Conservation (phyloP, 1,140 invertebrate species). For the Drosophila kanapiae region DNA sequence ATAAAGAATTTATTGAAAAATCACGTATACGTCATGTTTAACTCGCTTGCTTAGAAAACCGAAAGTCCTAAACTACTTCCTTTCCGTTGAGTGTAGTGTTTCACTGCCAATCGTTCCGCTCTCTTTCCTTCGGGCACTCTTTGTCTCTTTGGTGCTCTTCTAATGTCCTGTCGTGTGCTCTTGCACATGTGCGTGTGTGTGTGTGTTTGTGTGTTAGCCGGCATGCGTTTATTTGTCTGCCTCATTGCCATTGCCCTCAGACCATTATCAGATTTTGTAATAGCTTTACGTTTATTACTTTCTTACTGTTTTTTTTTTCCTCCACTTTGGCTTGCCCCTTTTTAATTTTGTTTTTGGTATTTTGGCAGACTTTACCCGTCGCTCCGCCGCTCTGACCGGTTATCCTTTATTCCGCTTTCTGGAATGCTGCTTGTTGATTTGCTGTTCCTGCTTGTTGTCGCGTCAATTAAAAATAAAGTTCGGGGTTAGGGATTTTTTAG, state of each 20-base stretch:
- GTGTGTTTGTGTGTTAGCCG: conserved; percentile 48
- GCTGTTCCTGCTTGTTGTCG: conserved; percentile 59
- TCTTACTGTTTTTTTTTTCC: conserved; percentile 71
- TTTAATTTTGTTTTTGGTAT: conserved; percentile 68
- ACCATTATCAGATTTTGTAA: conserved; percentile 84
- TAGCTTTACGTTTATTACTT: conserved; percentile 84
- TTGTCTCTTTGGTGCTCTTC: conserved; percentile 20
- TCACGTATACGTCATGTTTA: too few species aligned
- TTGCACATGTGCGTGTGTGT: background rate
- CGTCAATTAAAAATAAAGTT: conserved; percentile 58
- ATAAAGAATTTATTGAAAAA: too few species aligned
- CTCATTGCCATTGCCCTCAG: conserved; percentile 73
- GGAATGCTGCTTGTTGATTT: conserved; percentile 68
- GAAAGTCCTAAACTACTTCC: too few species aligned
- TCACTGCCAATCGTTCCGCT: conserved; percentile 59
- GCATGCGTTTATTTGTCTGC: conserved; percentile 66
- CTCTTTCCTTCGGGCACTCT: background rate
- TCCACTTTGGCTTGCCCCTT: conserved; percentile 54
- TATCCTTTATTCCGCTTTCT: background rate
- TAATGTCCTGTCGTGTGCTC: conserved; percentile 13
- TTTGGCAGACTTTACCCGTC: conserved; percentile 50
- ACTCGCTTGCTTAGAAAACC: too few species aligned
- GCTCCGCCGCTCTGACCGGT: background rate
- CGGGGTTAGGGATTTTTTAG: conserved; percentile 34
- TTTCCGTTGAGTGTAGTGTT: conserved; percentile 44